Conservation (phyloP, 2,113 vertebrate species). For the Balaenoptera acutorostrata region DNA sequence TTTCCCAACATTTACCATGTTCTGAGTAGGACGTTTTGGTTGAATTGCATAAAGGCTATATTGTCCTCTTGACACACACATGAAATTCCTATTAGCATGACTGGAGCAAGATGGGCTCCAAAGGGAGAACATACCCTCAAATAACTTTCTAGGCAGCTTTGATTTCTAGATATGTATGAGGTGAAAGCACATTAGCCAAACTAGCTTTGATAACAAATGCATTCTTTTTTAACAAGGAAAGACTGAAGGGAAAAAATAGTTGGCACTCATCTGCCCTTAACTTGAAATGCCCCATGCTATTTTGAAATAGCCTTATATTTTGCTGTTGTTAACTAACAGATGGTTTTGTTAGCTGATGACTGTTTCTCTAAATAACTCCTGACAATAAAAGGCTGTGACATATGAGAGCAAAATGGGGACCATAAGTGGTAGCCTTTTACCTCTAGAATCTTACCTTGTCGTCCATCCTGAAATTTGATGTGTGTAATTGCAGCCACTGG, state of each 20-base stretch:
- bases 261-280: slow-evolving; percentile 55
- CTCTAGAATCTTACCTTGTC: slow-evolving; percentile 59
- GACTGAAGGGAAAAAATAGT: slow-evolving; percentile 54
- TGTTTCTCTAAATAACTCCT: slow-evolving; percentile 70
- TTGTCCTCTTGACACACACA: slow-evolving; percentile 76
- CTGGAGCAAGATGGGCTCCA: slow-evolving; percentile 65
- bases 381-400: slow-evolving; percentile 70
- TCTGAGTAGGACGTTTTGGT: slow-evolving; percentile 65
- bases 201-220: slow-evolving; percentile 75
- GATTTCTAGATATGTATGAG: slow-evolving; percentile 81
- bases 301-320: slow-evolving; percentile 71
- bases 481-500: slow-evolving; percentile 76
- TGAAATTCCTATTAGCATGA: slow-evolving; percentile 69
- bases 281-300: slow-evolving; percentile 69
- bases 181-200: slow-evolving; percentile 81
- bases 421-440: slow-evolving; percentile 68
- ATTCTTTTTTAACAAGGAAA: slow-evolving; percentile 70
- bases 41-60: slow-evolving; percentile 70
- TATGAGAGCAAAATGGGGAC: slow-evolving; percentile 65
- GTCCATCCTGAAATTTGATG: slow-evolving; percentile 74
- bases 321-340: slow-evolving; percentile 69
- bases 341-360: slow-evolving; percentile 63
- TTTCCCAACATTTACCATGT: slow-evolving; percentile 76
- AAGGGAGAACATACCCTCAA: slow-evolving; percentile 78
- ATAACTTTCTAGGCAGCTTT: slow-evolving; percentile 79